These are phyloP conservation scores for Ceyx erithaca DNA, from an alignment of 2,797 vertebrate species.

Conservation along the genomic window DNA sequence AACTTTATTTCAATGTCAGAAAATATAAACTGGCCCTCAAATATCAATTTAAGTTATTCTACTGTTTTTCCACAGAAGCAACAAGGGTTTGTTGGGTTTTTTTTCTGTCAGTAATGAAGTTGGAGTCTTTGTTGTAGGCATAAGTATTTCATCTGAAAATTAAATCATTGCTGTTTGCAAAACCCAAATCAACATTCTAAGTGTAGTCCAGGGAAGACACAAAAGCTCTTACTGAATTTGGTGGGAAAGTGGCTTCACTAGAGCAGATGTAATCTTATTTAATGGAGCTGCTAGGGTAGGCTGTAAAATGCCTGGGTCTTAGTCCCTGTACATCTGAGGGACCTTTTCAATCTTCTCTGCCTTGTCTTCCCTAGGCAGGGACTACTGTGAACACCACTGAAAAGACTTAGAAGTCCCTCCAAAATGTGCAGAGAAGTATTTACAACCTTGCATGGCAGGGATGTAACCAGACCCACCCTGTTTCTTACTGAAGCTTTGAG, in stretches of 20 bases:
- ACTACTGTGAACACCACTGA: neutral
- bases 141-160: neutral
- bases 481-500: neutral
- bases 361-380: neutral
- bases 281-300: neutral
- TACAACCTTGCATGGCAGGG: neutral
- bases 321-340: neutral
- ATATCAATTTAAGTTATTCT: neutral
- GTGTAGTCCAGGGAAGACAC: neutral
- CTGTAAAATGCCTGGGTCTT: neutral
- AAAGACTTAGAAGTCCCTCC: neutral
- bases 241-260: neutral
- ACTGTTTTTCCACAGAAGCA: neutral
- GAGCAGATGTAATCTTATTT: neutral
- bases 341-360: neutral
- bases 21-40: neutral
- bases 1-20: neutral
- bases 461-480: fast-evolving
- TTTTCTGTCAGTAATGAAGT: neutral
- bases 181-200: neutral
- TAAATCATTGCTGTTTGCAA: neutral
- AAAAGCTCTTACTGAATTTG: neutral
- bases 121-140: neutral
- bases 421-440: neutral
- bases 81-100: neutral